These are phyloP conservation scores for Congeria kusceri DNA, from an alignment of 2,888 invertebrate genomes.

Conservation along the genomic window DNA sequence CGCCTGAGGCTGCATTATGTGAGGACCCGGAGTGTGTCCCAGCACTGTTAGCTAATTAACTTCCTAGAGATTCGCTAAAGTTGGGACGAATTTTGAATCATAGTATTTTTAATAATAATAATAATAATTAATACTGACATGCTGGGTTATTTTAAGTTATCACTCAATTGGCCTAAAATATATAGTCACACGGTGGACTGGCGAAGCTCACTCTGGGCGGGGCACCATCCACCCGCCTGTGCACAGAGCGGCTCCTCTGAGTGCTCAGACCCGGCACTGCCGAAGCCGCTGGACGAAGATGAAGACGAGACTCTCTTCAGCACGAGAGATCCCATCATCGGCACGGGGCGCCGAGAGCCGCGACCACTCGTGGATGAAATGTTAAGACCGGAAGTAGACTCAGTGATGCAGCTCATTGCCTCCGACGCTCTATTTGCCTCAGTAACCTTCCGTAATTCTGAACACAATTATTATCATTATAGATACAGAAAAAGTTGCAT, in stretches of 20 bases:
- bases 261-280: conserved; percentile 36
- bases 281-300: conserved; percentile 57
- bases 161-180: too few relatives aligned
- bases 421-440: conserved; percentile 8
- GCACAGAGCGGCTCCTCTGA: conserved; percentile 25
- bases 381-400: not conserved
- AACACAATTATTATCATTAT: not conserved
- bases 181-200: too few relatives aligned
- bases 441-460: conserved; percentile 41
- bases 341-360: conserved; percentile 29
- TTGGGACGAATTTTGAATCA: too few relatives aligned
- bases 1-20: too few relatives aligned
- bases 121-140: too few relatives aligned
- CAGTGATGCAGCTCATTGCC: not conserved
- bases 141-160: too few relatives aligned
- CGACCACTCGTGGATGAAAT: not conserved
- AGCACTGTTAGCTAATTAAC: too few relatives aligned
- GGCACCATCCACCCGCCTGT: not conserved
- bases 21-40: too few relatives aligned
- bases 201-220: too few relatives aligned
- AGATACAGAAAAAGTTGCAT: too few relatives aligned
- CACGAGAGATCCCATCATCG: conserved; percentile 49
- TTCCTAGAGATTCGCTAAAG: too few relatives aligned
- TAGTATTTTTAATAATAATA: too few relatives aligned
- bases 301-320: conserved; percentile 44